Evolutionary conservation across 2,113 vertebrate genomes (phyloP).

Genomic region (Xiphophorus hellerii): DNA sequence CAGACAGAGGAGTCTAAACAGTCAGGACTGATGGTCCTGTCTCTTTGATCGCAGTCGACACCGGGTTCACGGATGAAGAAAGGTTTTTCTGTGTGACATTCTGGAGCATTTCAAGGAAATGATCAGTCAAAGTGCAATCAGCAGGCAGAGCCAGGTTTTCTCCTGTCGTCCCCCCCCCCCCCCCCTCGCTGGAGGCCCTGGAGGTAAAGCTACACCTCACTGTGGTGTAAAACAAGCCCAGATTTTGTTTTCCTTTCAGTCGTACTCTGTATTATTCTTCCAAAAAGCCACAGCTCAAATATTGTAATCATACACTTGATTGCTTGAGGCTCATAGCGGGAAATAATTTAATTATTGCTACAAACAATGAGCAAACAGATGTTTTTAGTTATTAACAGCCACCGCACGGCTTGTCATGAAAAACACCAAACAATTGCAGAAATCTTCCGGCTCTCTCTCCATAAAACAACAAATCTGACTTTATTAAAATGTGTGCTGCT

Average conservation of each 20-base stretch:
- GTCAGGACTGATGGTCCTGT: constrained; percentile 52
- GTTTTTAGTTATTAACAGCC: too few species aligned
- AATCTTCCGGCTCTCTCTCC: too few species aligned
- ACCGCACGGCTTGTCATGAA: too few species aligned
- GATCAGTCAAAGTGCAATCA: constrained; percentile 79
- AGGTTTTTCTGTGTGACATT: constrained; percentile 73
- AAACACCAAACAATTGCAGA: too few species aligned
- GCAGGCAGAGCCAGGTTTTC: constrained; percentile 52
- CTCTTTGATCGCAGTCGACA: constrained; percentile 58
- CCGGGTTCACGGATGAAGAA: constrained; percentile 61
- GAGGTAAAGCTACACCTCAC: constrained; percentile 54
- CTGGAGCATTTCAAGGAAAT: constrained; percentile 74
- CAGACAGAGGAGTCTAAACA: constrained; percentile 54
- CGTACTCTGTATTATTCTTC: constrained; percentile 8
- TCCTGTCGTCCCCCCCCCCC: constrained; percentile 28
- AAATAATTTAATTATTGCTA: too few species aligned
- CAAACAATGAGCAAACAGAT: too few species aligned
- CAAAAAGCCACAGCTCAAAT: constrained; percentile 15
- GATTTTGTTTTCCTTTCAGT: constrained; percentile 23
- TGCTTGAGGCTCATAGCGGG: background rate
- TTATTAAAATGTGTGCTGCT: too few species aligned
- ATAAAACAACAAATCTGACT: too few species aligned
- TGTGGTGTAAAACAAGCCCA: background rate
- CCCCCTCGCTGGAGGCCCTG: constrained; percentile 65
- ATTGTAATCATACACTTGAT: constrained; percentile 28